Evolutionary conservation across 2,113 vertebrate species (phyloP).

Genomic region (Myanophis thanlyinensis): DNA sequence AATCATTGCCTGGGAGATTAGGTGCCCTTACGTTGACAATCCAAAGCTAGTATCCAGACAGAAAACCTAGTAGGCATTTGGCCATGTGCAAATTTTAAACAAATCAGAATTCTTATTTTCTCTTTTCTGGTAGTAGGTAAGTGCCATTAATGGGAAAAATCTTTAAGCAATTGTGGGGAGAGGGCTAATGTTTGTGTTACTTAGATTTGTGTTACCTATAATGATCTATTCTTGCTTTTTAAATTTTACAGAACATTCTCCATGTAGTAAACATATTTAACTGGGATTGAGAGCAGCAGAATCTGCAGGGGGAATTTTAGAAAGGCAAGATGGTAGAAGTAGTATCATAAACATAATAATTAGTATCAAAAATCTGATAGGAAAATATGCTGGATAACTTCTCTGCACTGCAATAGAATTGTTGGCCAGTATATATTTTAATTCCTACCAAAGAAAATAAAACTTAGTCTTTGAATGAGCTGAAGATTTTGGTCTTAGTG

Average conservation of each 20-base stretch:
- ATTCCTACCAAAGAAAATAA: too few relatives aligned
- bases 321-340: background rate
- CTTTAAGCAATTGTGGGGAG: background rate
- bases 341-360: background rate
- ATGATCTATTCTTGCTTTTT: background rate
- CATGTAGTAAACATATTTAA: background rate
- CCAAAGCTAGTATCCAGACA: too few relatives aligned
- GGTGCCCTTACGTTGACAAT: background rate
- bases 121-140: background rate
- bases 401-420: too few relatives aligned
- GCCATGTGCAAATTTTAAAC: background rate
- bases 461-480: too few relatives aligned
- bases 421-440: too few relatives aligned
- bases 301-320: background rate
- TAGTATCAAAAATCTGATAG: too few relatives aligned
- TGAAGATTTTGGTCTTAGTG: too few relatives aligned
- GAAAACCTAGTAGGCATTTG: background rate
- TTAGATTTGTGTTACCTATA: background rate
- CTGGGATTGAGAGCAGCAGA: background rate
- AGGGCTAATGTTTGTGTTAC: background rate
- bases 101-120: background rate
- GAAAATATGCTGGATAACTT: too few relatives aligned
- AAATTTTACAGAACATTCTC: background rate
- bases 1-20: background rate
- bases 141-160: background rate